Percentiles rank a stretch among this genome's conserved stretches.
Evolutionary conservation across 2,797 vertebrate species (phyloP).

Genomic region (Mionectes olivaceus): DNA sequence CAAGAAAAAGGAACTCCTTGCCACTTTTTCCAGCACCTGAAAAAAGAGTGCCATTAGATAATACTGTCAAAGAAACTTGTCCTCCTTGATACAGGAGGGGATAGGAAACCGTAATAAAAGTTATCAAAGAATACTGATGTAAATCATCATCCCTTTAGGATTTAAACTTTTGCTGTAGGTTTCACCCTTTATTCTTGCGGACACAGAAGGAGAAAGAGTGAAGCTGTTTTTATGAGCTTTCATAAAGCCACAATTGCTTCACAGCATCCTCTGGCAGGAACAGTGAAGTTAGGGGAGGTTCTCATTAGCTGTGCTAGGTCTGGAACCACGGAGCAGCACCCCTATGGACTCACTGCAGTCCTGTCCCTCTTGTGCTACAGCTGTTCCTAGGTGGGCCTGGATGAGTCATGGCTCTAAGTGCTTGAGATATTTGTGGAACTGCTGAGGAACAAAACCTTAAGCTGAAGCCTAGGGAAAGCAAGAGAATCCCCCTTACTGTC

Average conservation of each 20-base stretch:
- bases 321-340: neutral
- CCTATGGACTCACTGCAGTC: rapidly evolving
- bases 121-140: neutral
- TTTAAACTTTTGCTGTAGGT: neutral
- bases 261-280: neutral
- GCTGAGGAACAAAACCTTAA: neutral
- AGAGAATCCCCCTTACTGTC: neutral
- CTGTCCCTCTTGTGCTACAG: neutral
- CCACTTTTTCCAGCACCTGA: neutral
- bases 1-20: neutral
- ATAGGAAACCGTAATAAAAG: neutral
- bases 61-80: neutral
- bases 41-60: neutral
- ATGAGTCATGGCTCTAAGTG: neutral
- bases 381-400: neutral
- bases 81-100: neutral
- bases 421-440: neutral
- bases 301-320: neutral
- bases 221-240: neutral
- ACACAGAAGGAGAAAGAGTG: neutral
- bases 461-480: neutral
- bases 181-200: neutral
- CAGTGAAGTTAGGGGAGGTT: neutral
- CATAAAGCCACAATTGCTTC: neutral
- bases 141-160: neutral